phyloP scores from a whole-genome alignment of 2,888 invertebrate species.

The Sphinx pinastri region DNA sequence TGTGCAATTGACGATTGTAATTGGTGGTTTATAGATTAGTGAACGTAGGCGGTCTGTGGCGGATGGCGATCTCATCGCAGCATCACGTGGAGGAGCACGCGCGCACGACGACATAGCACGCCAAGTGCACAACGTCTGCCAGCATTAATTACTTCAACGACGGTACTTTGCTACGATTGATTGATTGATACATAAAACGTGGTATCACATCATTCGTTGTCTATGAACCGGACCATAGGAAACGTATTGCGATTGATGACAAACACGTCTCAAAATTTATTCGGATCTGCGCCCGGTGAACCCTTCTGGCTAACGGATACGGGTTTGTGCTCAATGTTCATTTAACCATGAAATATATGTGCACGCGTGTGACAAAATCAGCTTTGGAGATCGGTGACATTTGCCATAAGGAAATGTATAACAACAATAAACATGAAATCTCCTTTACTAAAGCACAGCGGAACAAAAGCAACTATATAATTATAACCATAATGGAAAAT shows the following conservation, averaged over 20 bases:
- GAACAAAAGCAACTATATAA: constrained; percentile 46
- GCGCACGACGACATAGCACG: constrained; percentile 42
- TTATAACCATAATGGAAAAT: constrained; percentile 57
- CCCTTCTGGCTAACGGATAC: not conserved
- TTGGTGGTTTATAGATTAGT: constrained; percentile 1
- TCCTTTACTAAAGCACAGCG: constrained; percentile 45
- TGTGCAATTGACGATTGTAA: not conserved
- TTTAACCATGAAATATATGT: not conserved
- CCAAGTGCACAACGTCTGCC: constrained; percentile 51
- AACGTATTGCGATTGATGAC: constrained; percentile 25
- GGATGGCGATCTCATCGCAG: constrained; percentile 35
- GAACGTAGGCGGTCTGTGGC: constrained; percentile 31
- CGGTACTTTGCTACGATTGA: constrained; percentile 41
- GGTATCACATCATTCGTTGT: constrained; percentile 34
- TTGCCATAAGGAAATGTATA: constrained; percentile 36
- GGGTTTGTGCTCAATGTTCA: too few species aligned
- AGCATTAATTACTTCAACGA: constrained; percentile 49
- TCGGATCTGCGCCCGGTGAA: not conserved
- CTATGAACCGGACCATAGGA: constrained; percentile 29
- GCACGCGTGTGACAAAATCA: not conserved
- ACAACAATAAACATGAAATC: constrained; percentile 27
- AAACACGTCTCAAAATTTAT: not conserved
- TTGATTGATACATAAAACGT: constrained; percentile 40
- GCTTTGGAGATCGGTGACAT: not conserved
- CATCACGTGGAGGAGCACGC: constrained; percentile 54